Evolutionary conservation across 2,888 invertebrate genomes (phyloP).

Genomic region (Hyposoter didymator): DNA sequence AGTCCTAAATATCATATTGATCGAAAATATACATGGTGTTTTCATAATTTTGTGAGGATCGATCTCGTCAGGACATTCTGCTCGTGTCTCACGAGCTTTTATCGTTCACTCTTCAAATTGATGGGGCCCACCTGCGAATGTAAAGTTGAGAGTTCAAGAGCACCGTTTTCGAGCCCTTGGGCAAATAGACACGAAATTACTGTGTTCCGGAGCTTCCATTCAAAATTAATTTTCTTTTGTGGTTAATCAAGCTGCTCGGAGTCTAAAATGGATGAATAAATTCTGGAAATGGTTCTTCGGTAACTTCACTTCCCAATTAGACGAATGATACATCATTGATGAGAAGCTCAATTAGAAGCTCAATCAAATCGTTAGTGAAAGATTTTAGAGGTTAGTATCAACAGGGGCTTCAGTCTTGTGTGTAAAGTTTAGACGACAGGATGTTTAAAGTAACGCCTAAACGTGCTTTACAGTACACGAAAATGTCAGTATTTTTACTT

Average conservation of each 20-base stretch:
- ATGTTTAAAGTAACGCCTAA: constrained; percentile 55
- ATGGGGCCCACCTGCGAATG: neutral
- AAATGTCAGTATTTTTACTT: constrained; percentile 53
- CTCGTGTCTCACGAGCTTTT: neutral
- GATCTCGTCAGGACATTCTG: neutral
- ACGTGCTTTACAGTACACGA: constrained; percentile 61
- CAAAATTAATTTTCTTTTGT: neutral
- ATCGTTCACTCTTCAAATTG: neutral
- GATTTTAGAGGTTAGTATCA: neutral
- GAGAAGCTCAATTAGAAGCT: neutral
- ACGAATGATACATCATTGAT: neutral
- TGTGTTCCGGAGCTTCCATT: neutral
- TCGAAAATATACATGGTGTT: neutral
- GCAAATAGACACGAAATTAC: neutral
- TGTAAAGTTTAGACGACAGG: neutral
- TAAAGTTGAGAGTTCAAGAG: neutral
- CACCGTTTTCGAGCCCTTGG: neutral
- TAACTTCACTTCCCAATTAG: neutral
- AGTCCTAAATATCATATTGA: neutral
- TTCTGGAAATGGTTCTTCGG: neutral
- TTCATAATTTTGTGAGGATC: neutral
- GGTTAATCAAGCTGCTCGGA: neutral
- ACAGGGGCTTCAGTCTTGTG: neutral
- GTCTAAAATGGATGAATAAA: neutral
- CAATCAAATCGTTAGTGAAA: neutral